Evolutionary conservation across 2,888 invertebrate genomes (phyloP).

Genomic region (Syritta pipiens): DNA sequence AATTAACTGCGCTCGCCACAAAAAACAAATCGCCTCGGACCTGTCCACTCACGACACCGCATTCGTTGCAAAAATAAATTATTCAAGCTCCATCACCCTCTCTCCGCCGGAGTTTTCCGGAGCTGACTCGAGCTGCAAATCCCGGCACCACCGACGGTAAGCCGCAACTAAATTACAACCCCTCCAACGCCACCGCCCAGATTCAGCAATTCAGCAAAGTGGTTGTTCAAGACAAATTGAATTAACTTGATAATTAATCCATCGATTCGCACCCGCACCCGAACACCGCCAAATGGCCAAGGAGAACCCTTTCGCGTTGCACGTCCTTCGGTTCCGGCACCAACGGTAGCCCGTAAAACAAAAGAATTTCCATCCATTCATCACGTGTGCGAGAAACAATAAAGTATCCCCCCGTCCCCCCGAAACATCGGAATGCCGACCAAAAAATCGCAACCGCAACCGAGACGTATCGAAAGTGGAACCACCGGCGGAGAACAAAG

Average conservation of each 20-base stretch:
- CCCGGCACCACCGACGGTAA: background rate
- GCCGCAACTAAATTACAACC: slow-evolving; percentile 37
- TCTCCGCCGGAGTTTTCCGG: background rate
- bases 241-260: slow-evolving; percentile 66
- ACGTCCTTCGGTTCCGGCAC: background rate
- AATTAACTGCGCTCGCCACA: too few species aligned
- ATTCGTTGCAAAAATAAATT: background rate
- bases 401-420: slow-evolving; percentile 50
- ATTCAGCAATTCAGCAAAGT: slow-evolving; percentile 57
- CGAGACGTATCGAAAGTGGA: slow-evolving; percentile 60
- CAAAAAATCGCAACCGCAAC: slow-evolving; percentile 62
- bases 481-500: slow-evolving; percentile 35
- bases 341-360: slow-evolving; percentile 14
- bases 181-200: slow-evolving; percentile 16
- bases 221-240: slow-evolving; percentile 62
- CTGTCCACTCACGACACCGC: background rate
- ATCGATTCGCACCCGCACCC: slow-evolving; percentile 44
- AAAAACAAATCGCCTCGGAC: background rate
- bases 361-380: slow-evolving; percentile 47
- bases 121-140: too few species aligned
- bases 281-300: background rate
- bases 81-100: background rate
- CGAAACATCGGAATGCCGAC: slow-evolving; percentile 39
- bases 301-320: background rate
- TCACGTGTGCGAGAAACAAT: slow-evolving; percentile 58